Evolutionary conservation across 2,113 vertebrate genomes (phyloP).

Genomic region (Onychostruthus taczanowskii): DNA sequence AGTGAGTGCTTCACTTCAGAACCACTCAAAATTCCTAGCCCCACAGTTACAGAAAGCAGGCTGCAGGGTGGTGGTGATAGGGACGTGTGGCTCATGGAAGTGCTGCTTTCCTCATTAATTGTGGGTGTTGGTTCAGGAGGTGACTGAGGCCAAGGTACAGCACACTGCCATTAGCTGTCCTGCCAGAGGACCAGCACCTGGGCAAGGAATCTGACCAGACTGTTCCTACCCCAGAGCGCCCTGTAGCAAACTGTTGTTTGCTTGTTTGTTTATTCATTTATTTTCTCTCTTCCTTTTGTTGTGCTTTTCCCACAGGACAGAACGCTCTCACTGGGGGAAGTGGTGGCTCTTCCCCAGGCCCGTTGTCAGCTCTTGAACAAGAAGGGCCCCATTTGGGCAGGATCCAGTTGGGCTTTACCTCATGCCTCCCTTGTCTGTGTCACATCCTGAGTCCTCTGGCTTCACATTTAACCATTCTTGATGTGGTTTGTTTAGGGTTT

Average conservation of each 20-base stretch:
- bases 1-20: not conserved
- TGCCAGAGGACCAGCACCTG: accelerated
- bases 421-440: not conserved
- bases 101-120: not conserved
- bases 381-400: not conserved
- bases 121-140: not conserved
- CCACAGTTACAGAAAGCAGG: not conserved
- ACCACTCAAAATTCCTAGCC: not conserved
- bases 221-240: not conserved
- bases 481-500: not conserved
- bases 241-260: not conserved
- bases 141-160: not conserved
- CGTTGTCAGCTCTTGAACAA: not conserved
- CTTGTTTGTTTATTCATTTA: not conserved
- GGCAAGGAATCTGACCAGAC: not conserved
- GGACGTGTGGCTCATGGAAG: not conserved
- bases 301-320: not conserved
- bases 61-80: not conserved
- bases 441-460: not conserved
- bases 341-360: not conserved
- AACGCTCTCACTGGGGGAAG: not conserved
- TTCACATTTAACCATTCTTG: not conserved
- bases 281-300: not conserved
- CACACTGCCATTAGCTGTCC: accelerated
- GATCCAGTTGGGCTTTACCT: not conserved